Percentiles rank a stretch among this genome's conserved stretches.
Conservation (phyloP, 2,797 vertebrate genomes). For the Choloepus didactylus region DNA sequence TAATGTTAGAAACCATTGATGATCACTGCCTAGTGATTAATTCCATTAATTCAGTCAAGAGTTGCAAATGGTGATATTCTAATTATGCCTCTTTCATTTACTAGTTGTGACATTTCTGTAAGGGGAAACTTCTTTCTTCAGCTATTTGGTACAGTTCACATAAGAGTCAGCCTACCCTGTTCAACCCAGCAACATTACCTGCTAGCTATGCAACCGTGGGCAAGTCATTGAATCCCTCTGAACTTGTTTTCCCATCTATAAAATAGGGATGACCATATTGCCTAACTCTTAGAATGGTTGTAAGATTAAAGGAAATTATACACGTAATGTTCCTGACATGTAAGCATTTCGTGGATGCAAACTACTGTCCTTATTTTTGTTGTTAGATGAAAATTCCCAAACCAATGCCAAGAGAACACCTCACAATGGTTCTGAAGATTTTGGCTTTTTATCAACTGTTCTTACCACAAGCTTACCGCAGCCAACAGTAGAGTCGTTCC, state of each 20-base stretch:
- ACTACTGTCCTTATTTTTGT: not conserved
- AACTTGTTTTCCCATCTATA: not conserved
- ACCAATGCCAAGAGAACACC: not conserved
- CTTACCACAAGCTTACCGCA: slow-evolving; percentile 37
- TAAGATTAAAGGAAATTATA: not conserved
- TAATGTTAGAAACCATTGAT: not conserved
- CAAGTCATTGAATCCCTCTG: not conserved
- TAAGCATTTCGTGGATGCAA: not conserved
- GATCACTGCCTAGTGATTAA: not conserved
- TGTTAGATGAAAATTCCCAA: not conserved
- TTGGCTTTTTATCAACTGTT: not conserved
- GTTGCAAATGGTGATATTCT: not conserved
- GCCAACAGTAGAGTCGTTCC: not conserved
- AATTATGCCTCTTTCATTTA: not conserved
- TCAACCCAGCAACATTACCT: not conserved
- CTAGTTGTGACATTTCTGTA: not conserved
- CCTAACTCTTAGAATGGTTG: not conserved
- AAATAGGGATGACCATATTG: not conserved
- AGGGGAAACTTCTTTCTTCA: not conserved
- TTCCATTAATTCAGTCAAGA: not conserved
- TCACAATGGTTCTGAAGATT: not conserved
- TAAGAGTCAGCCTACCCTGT: not conserved
- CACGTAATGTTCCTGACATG: not conserved
- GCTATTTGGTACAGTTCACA: not conserved
- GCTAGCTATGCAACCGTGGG: not conserved